Conservation (phyloP, 2,888 invertebrate species). For the Dynastes hyllus region DNA sequence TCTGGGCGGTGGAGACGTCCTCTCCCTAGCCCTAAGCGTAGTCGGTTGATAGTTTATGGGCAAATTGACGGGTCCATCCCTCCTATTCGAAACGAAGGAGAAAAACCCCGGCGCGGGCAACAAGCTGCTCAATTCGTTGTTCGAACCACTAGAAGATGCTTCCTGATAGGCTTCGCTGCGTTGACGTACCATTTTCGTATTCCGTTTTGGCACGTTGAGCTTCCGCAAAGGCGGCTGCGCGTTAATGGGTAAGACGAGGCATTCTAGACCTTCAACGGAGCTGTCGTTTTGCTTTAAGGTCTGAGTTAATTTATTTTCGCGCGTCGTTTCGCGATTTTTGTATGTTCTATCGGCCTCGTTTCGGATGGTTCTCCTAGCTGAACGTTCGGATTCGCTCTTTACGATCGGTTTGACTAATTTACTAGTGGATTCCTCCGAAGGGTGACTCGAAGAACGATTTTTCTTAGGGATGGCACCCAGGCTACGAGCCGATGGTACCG, state of each 20-base stretch:
- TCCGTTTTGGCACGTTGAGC: conserved; percentile 61
- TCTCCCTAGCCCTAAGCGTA: conserved; percentile 49
- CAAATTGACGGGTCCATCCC: conserved; percentile 71
- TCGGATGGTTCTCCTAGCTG: conserved; percentile 59
- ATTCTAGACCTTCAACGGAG: conserved; percentile 66
- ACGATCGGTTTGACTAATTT: conserved; percentile 56
- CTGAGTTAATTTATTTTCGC: conserved; percentile 66
- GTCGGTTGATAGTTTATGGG: conserved; percentile 33
- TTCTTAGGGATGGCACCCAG: conserved; percentile 84
- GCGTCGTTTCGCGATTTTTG: conserved; percentile 60
- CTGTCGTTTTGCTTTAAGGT: conserved; percentile 61
- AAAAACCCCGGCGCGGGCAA: conserved; percentile 74
- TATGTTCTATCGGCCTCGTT: conserved; percentile 57
- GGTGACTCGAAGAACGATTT: conserved; percentile 58
- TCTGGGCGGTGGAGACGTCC: conserved; percentile 55
- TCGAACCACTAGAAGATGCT: conserved; percentile 75
- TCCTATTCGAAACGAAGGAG: conserved; percentile 72
- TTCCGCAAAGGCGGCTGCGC: conserved; percentile 54
- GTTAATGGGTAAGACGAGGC: conserved; percentile 71
- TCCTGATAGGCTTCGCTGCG: conserved; percentile 73
- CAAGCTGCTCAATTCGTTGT: conserved; percentile 79
- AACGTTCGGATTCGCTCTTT: conserved; percentile 68
- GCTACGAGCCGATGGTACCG: conserved; percentile 72
- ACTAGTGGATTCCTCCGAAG: conserved; percentile 45
- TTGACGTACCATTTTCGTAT: conserved; percentile 67